Conservation (phyloP, 1,140 invertebrate genomes). For the Cotesia vestalis region DNA sequence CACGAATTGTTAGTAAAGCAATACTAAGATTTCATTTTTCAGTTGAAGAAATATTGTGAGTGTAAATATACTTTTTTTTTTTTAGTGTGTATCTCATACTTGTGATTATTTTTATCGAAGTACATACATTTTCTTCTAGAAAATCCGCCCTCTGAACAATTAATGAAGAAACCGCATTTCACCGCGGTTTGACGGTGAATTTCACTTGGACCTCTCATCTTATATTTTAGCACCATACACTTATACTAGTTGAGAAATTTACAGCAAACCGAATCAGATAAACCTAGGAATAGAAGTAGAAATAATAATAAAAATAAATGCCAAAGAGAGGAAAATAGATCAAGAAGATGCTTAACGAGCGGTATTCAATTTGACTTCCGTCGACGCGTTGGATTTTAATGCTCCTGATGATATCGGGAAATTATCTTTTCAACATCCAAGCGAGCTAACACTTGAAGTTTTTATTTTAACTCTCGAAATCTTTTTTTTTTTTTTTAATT, state of each 20-base stretch:
- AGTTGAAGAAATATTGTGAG: neutral
- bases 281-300: neutral
- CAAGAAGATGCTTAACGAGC: constrained; percentile 27
- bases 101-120: too few species aligned
- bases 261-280: neutral
- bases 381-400: constrained; percentile 26
- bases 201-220: constrained; percentile 25
- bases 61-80: neutral
- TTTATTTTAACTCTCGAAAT: neutral
- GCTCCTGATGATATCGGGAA: constrained; percentile 1
- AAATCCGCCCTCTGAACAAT: constrained; percentile 23
- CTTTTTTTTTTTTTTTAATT: neutral
- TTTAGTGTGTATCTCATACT: too few species aligned
- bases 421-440: neutral
- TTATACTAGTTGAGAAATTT: neutral
- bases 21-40: too few species aligned
- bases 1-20: too few species aligned
- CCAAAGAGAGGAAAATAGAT: constrained; percentile 25
- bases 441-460: neutral
- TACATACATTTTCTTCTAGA: neutral
- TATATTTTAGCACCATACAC: neutral
- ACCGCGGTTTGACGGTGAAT: constrained; percentile 38
- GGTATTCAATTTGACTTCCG: constrained; percentile 37
- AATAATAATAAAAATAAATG: constrained; percentile 18
- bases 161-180: constrained; percentile 33